A percentile compares a stretch with the other conserved stretches of the same genome.
These are phyloP conservation scores for Melipona beecheii DNA, from an alignment of 2,888 invertebrate genomes.

Conservation along the genomic window DNA sequence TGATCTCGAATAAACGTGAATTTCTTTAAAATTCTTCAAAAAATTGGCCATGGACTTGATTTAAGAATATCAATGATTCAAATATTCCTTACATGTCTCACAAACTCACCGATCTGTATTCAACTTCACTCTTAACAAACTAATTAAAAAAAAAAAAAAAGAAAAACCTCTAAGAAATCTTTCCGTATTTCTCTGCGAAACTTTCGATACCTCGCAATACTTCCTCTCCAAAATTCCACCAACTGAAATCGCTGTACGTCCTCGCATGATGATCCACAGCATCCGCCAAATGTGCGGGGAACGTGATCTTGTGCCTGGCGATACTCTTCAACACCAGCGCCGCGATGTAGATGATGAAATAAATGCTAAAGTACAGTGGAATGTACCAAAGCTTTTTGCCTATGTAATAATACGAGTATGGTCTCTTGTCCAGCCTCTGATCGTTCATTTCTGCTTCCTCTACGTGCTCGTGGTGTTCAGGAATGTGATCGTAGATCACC, in stretches of 20 bases:
- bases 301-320: constrained; percentile 89
- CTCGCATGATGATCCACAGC: constrained; percentile 63
- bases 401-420: constrained; percentile 90
- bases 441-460: constrained; percentile 80
- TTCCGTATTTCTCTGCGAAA: constrained; percentile 55
- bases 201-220: constrained; percentile 74
- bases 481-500: constrained; percentile 78
- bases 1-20: no score
- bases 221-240: constrained; percentile 72
- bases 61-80: no score
- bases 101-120: neutral
- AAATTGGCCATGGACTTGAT: no score
- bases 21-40: no score
- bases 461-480: constrained; percentile 81
- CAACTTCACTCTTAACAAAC: neutral
- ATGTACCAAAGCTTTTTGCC: constrained; percentile 91
- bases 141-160: no score
- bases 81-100: no score
- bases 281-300: constrained; percentile 80
- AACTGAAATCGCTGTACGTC: constrained; percentile 61
- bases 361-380: constrained; percentile 91
- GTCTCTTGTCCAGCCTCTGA: constrained; percentile 80
- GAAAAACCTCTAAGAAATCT: constrained; percentile 9
- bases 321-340: constrained; percentile 90
- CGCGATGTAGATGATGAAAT: constrained; percentile 88